These are phyloP conservation scores for Fukomys damarensis DNA, from an alignment of 2,113 vertebrate species.

Conservation along the genomic window DNA sequence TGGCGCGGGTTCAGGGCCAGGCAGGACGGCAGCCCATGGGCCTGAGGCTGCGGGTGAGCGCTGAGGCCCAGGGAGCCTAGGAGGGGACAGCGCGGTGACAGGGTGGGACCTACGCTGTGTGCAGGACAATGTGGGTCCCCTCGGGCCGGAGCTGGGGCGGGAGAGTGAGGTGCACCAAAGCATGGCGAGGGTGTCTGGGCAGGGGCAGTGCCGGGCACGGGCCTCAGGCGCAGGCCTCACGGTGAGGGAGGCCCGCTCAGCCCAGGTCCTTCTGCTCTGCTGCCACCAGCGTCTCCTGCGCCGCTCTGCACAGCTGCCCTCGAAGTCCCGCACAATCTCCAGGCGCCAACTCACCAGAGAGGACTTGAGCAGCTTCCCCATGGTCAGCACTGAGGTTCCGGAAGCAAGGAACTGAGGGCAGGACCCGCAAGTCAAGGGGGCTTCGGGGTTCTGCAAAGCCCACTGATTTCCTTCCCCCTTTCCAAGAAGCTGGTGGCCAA, in stretches of 20 bases:
- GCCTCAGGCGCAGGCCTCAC: not conserved
- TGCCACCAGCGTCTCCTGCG: too few relatives aligned
- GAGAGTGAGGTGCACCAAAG: not conserved
- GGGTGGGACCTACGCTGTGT: not conserved
- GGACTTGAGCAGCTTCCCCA: not conserved
- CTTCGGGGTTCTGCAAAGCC: not conserved
- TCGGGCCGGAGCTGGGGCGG: not conserved
- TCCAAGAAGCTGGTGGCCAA: not conserved
- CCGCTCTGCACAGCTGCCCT: accelerated
- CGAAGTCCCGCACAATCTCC: too few relatives aligned
- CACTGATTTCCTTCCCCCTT: not conserved
- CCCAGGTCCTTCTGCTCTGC: not conserved
- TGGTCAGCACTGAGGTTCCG: not conserved
- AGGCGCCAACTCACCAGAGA: slow-evolving; percentile 43
- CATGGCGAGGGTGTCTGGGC: too few relatives aligned
- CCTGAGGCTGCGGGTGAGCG: not conserved
- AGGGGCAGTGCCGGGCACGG: not conserved
- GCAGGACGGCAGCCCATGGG: accelerated
- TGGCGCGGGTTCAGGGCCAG: not conserved
- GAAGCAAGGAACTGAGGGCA: slow-evolving; percentile 54
- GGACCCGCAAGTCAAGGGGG: not conserved
- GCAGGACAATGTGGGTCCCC: not conserved
- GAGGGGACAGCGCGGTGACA: too few relatives aligned
- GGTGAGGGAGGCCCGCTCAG: not conserved
- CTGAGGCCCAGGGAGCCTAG: accelerated